These are phyloP conservation scores for Clunio marinus DNA, from an alignment of 2,888 invertebrate genomes.

Conservation along the genomic window DNA sequence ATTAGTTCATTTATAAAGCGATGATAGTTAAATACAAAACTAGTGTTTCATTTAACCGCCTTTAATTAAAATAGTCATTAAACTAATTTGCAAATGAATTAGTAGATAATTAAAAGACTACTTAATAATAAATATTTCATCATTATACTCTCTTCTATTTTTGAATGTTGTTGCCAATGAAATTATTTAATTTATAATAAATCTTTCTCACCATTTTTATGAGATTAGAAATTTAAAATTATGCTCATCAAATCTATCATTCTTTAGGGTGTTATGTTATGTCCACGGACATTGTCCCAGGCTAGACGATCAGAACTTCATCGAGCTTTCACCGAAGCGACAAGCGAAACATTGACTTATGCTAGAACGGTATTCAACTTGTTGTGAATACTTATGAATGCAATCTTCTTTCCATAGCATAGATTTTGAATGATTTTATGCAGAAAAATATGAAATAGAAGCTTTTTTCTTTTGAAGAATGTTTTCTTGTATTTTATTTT, in stretches of 20 bases:
- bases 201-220: too few relatives aligned
- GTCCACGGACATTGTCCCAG: constrained; percentile 86
- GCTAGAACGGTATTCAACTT: constrained; percentile 86
- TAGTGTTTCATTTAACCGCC: neutral
- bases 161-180: too few relatives aligned
- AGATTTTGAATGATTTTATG: too few relatives aligned
- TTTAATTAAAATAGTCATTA: neutral
- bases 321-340: constrained; percentile 85
- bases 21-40: neutral
- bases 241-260: too few relatives aligned
- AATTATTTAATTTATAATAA: too few relatives aligned
- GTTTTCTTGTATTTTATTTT: too few relatives aligned
- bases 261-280: constrained; percentile 62
- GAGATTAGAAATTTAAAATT: too few relatives aligned
- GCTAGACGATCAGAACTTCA: constrained; percentile 78
- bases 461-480: too few relatives aligned
- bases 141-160: too few relatives aligned
- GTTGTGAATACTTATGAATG: too few relatives aligned
- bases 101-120: neutral
- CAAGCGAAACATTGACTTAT: constrained; percentile 81
- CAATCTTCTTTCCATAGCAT: too few relatives aligned
- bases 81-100: neutral
- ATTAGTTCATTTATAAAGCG: neutral
- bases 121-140: neutral
- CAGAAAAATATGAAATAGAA: too few relatives aligned